Conservation (phyloP, 1,140 invertebrate species). For the Mesaphorura yosii region DNA sequence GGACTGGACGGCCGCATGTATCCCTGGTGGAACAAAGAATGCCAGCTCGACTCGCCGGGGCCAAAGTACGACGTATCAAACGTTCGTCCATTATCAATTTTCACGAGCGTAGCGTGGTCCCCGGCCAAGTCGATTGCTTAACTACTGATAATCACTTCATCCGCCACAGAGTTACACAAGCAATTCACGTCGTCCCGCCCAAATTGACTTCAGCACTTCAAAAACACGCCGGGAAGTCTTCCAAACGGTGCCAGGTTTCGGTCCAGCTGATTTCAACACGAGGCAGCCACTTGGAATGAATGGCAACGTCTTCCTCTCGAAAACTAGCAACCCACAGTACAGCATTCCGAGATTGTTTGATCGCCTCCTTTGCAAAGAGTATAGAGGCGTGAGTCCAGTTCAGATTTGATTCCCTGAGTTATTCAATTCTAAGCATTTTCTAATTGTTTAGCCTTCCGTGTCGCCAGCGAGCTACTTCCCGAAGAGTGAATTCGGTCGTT, state of each 20-base stretch:
- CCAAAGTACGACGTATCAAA: constrained; percentile 21
- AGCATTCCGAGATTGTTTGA: constrained; percentile 22
- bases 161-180: constrained; percentile 10
- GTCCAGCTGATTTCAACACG: constrained; percentile 19
- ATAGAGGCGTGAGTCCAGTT: too few relatives aligned
- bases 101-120: background rate
- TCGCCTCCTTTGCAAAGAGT: constrained; percentile 1
- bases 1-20: constrained; percentile 24
- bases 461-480: constrained; percentile 11
- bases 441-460: constrained; percentile 12
- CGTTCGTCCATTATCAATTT: constrained; percentile 1
- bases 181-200: background rate
- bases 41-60: constrained; percentile 8
- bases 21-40: constrained; percentile 15
- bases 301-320: constrained; percentile 18
- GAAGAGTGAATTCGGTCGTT: too few relatives aligned
- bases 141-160: too few relatives aligned
- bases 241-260: constrained; percentile 6
- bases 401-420: too few relatives aligned
- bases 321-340: background rate
- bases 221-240: background rate
- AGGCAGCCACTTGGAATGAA: background rate
- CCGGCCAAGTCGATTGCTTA: too few relatives aligned
- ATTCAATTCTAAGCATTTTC: too few relatives aligned
- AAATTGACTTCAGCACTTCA: background rate